phyloP scores from a whole-genome alignment of 2,113 vertebrate genomes.

The Trematocara stigmaticum region DNA sequence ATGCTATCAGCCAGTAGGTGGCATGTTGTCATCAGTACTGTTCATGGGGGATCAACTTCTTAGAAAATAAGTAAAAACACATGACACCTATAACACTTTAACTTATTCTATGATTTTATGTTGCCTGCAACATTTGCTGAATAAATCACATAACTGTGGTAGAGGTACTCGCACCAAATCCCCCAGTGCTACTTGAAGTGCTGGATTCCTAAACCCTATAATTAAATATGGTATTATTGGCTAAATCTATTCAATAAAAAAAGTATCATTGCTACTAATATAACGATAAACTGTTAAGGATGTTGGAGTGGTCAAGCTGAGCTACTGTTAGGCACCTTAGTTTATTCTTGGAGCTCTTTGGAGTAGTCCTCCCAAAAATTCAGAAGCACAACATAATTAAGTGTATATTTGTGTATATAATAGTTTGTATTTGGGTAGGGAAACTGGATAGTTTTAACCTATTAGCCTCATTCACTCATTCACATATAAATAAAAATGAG shows the following conservation, averaged over 20 bases:
- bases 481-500: neutral
- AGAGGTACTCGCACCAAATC: neutral
- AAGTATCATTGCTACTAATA: fast-evolving
- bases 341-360: neutral
- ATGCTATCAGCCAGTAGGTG: constrained; percentile 26
- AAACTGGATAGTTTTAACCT: neutral
- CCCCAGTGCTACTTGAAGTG: neutral
- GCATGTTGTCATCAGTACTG: neutral
- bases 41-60: neutral
- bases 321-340: neutral
- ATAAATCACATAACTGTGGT: neutral
- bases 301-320: neutral
- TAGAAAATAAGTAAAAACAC: neutral
- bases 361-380: neutral
- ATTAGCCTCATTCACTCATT: neutral
- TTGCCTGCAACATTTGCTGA: neutral
- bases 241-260: neutral
- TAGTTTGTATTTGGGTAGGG: neutral
- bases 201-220: neutral
- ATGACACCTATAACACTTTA: neutral
- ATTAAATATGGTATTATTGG: neutral
- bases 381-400: neutral
- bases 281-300: neutral
- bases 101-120: neutral
- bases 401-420: neutral